Evolutionary conservation across 2,113 vertebrate genomes (phyloP), one percentile per base, ranked within the genome.

Genomic region (Struthidea cinerea): DNA sequence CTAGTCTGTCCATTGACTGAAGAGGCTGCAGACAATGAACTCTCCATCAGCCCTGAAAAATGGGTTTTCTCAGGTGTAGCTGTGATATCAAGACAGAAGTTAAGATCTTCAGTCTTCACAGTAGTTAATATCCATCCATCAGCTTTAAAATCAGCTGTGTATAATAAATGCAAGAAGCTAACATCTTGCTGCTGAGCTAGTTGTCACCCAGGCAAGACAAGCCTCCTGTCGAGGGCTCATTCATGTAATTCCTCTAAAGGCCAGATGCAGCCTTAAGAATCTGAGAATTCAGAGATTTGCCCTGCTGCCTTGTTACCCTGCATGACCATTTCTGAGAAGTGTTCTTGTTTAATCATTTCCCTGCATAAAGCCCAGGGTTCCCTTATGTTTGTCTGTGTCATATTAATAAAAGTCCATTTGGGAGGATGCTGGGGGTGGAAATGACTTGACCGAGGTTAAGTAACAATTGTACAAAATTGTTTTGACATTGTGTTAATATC

Each of bases 401-500:
- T 81, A 80, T 97, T 96, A 97, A 93, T 93, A 95, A 95, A 92
- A 91, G 94, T 97, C 97, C 68, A 81, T 94, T 92, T 96, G 86
- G 70, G 88, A 96, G 88, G 73, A 71, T 0, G 7, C 80, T 33
- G 76, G n/a, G 81, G 93, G 92, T 92, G 90, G 93, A 86, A 93
- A 95, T 84, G 22, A 90, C 94, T 95, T 96, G 94, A 93, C 47
- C 35, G 1, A 97, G 97, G 96, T 98, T 98, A 98, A 97, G 90
- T 96, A 97, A 97, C 96, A 97, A 97, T 97, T 97, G 88, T 94
- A 95, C 87, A 89, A 95, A 97, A 98, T 97, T 97, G 96, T 98
- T 98, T 98, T 97, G 97, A 98, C 97, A 97, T 97, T 96, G 96
- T 96, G 96, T 94, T 97, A 98, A 98, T 97, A 92, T 92, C 92